Evolutionary conservation across 2,888 invertebrate species (phyloP), one percentile per base, ranked within the genome.

Genomic region (Patella pellucida): DNA sequence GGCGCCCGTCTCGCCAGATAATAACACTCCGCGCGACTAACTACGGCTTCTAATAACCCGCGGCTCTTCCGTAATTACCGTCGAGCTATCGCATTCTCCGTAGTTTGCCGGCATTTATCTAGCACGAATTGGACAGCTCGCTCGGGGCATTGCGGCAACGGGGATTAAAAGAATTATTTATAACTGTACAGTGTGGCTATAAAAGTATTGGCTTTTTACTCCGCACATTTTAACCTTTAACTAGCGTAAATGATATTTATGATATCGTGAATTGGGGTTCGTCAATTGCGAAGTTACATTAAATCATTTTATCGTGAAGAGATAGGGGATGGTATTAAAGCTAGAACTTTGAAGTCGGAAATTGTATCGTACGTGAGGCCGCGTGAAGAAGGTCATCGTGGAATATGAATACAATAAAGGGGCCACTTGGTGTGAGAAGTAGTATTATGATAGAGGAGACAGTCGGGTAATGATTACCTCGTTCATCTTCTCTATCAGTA

Each of bases 1-100:
- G 68, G 68, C 68, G 68, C 73, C 73, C 68, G 68, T 52, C 73
- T 52, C 68, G 68, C 73, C 52, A 51, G 23, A 68, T 73, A 73
- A 73, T 73, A 73, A 73, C 52, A 68, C 73, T 50, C 27, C 15
- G 68, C 52, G 50, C 54, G 23, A 27, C 73, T 62, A 62, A 62
- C 62, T 62, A 62, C 19, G 62, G 62, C 62, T 62, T 62, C 62
- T 62, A 62, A 62, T 62, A 62, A 62, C 62, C 62, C 62, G 62
- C 19, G 62, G 62, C 62, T 62, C 62, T 62, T 62, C 62, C 62
- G 62, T 62, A 62, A 62, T 62, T 62, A 62, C 62, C 62, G 19
- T 14, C 62, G 23, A 62, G 19, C 62, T 62, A 62, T 62, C 62
- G 62, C 23, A 62, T 62, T 62, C 62, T 62, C 62, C 62, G 62